Base-by-base conservation (phyloP, 2,113 vertebrate genomes). In the Sturnus vulgaris region DNA sequence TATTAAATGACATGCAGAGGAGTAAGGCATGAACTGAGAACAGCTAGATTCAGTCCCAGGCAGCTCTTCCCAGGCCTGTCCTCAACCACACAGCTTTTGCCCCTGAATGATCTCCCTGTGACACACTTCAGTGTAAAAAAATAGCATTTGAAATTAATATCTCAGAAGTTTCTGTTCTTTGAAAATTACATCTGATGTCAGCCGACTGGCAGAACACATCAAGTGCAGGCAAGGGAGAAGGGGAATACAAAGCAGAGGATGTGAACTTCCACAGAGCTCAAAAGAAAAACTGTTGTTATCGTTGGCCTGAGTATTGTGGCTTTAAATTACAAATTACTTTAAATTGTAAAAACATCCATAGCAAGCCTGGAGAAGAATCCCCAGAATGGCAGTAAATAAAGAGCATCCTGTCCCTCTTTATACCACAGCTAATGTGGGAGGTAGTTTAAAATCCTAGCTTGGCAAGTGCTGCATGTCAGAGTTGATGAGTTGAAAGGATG, bases 311-410 rank as follows among this genome's bases (percentile, higher is more conserved):
- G 23, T 83, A 83, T 70, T 78, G 79, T 68, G 76, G 90, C 76
- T 95, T 95, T 84, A 94, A 92, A 93, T 88, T 75, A 75, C 86
- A 83, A 80, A 93, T 94, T 35, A 72, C 79, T 90, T 91, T 73
- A 93, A 86, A 93, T 56, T 87, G 63, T 92, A 82, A 90, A 96
- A 94, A 81, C 90, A 86, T 56, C 1, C 11, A 94, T 68, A 90
- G 92, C 52, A 46, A 86, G n/a, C 82, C 82, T 64, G 30, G 52
- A 93, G 79, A 88, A 90, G 68, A 63, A 90, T 64, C 52, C 81
- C 44, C 79, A 75, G 46, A 78, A 92, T 46, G 31, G 60, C 72
- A 93, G 86, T 88, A 93, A 94, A 93, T 80, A 93, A 86, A 86
- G 90, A 86, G 72, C 76, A 82, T 96, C 90, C 85, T 93, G 68